Percentiles rank a stretch among this genome's conserved stretches.
Evolutionary conservation across 2,888 invertebrate genomes (phyloP).

Genomic region (Thera britannica): DNA sequence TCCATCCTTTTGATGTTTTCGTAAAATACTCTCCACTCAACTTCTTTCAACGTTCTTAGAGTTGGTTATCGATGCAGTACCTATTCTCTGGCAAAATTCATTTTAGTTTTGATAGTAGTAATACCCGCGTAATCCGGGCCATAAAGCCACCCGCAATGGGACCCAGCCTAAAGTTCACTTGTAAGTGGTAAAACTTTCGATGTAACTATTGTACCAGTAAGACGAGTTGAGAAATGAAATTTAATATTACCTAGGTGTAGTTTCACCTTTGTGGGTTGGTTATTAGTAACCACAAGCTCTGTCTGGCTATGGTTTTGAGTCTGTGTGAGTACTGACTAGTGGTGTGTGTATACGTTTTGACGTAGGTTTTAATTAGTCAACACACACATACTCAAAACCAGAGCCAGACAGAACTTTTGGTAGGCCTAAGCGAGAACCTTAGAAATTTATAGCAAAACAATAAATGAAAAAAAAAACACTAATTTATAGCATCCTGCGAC

Average conservation of each 20-base stretch:
- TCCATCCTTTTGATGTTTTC: neutral
- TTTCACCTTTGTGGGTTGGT: neutral
- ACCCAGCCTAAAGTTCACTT: slow-evolving; percentile 7
- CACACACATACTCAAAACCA: too few relatives aligned
- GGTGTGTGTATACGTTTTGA: too few relatives aligned
- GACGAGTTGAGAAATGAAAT: slow-evolving; percentile 11
- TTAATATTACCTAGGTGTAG: slow-evolving; percentile 6
- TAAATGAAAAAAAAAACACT: too few relatives aligned
- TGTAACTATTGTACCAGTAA: slow-evolving; percentile 14
- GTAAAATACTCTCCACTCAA: neutral
- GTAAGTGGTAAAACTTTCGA: slow-evolving; percentile 20
- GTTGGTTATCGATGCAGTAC: neutral
- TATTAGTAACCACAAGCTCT: too few relatives aligned
- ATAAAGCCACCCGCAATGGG: slow-evolving; percentile 16
- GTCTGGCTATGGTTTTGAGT: too few relatives aligned
- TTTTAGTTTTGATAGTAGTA: slow-evolving; percentile 6
- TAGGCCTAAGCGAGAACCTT: too few relatives aligned
- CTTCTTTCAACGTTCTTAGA: neutral
- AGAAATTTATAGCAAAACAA: too few relatives aligned
- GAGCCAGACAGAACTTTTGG: too few relatives aligned
- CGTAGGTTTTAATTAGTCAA: too few relatives aligned
- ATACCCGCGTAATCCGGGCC: slow-evolving; percentile 1
- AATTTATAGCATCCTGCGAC: too few relatives aligned
- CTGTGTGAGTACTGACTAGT: too few relatives aligned
- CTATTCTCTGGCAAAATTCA: neutral